Evolutionary conservation across 2,797 vertebrate genomes (phyloP).

Genomic region (Pipistrellus pipistrellus): DNA sequence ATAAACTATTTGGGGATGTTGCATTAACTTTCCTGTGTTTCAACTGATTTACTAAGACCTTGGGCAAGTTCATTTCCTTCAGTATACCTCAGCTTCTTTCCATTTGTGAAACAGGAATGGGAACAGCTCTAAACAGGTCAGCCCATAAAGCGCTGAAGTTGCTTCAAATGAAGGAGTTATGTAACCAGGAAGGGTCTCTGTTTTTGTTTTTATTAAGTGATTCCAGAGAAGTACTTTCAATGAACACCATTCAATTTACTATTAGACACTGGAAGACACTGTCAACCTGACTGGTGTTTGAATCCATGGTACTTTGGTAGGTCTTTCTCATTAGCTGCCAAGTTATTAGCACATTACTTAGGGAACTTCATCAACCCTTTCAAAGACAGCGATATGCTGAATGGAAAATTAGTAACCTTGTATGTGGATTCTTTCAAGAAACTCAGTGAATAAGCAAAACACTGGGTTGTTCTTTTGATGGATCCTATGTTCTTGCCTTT

Average conservation of each 20-base stretch:
- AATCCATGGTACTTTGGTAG: not conserved
- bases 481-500: not conserved
- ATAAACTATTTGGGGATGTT: slow-evolving; percentile 35
- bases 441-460: slow-evolving; percentile 26
- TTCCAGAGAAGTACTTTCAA: slow-evolving; percentile 8
- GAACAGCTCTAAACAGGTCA: slow-evolving; percentile 62
- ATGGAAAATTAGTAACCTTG: not conserved
- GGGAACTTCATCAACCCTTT: not conserved
- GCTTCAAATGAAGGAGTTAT: slow-evolving; percentile 57
- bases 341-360: not conserved
- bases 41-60: slow-evolving; percentile 74
- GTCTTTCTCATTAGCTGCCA: not conserved
- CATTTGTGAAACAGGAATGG: slow-evolving; percentile 76
- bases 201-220: slow-evolving; percentile 41
- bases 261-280: not conserved
- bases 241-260: not conserved
- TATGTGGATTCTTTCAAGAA: not conserved
- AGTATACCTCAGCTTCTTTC: slow-evolving; percentile 58
- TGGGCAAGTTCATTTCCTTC: slow-evolving; percentile 69
- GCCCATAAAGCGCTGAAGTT: slow-evolving; percentile 57
- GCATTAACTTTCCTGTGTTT: slow-evolving; percentile 64
- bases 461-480: not conserved
- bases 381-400: not conserved
- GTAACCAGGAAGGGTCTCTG: slow-evolving; percentile 49
- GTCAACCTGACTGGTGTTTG: not conserved